phyloP scores from a whole-genome alignment of 2,888 invertebrate genomes.

The Lithosia quadra region DNA sequence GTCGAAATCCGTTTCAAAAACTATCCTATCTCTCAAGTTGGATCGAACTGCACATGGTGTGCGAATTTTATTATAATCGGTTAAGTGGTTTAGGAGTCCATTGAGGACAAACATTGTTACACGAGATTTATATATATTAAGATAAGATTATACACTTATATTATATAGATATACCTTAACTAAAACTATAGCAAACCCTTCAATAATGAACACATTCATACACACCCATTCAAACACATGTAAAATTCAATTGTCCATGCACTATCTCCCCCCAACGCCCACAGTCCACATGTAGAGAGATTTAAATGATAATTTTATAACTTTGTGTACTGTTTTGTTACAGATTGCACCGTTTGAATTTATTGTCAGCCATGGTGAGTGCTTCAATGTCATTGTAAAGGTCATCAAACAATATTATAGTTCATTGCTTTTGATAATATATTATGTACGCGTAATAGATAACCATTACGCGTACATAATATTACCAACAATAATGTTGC shows the following conservation, averaged over 20 bases:
- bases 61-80: no score
- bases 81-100: no score
- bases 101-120: no score
- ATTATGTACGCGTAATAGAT: background rate
- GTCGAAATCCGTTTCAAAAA: no score
- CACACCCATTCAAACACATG: slow-evolving; percentile 31
- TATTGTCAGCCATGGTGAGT: slow-evolving; percentile 56
- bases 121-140: no score
- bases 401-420: background rate
- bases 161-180: no score
- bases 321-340: slow-evolving; percentile 50
- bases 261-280: slow-evolving; percentile 25
- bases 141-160: no score
- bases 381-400: slow-evolving; percentile 27
- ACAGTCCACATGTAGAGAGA: slow-evolving; percentile 31
- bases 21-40: no score
- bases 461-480: no score
- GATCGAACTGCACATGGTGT: no score
- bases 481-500: no score
- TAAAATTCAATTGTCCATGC: slow-evolving; percentile 43
- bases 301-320: slow-evolving; percentile 62
- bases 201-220: slow-evolving; percentile 8
- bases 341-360: slow-evolving; percentile 50
- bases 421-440: background rate
- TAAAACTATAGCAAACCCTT: slow-evolving; percentile 21